Base-by-base conservation (phyloP, 2,797 vertebrate species). In the Hoplostethus atlanticus region DNA sequence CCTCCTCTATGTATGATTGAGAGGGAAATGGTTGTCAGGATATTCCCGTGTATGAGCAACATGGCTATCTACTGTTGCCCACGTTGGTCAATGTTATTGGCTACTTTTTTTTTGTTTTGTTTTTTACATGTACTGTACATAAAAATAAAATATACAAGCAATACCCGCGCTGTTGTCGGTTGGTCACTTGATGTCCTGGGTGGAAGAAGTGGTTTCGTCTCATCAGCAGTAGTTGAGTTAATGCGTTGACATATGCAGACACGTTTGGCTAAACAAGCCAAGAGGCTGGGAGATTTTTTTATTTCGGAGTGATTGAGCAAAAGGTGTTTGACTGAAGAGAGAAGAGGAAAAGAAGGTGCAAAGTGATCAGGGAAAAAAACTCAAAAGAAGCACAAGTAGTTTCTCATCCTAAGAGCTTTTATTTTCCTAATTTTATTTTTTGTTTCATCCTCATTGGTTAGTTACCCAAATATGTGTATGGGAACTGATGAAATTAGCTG, bases 91-190 rank as follows among this genome's bases (percentile, higher is more conserved):
- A 91, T 86, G 85, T 87, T 93, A 87, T 92, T 92, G 92, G 91
- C 92, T 87, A 89, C 69, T 1, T 21, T 21, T 87, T 85, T 87
- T 79, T 77, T 72, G 63, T 84, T 87, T 87, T 58, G 13, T 89
- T 92, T 93, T 94, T 89, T 93, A 93, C 92, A 92, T 95, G 93
- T 95, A 91, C 91, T 94, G 94, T 95, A 94, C 80, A 94, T 95
- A 21, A 94, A 93, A 95, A 95, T 95, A 95, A 95, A 95, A 93
- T 94, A 93, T 94, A 93, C 93, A 94, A 94, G 93, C 92, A 92
- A 93, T 94, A 93, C 61, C 63, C 71, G 51, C 71, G 73, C 66
- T 83, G 64, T 53, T 65, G 77, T 90, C 48, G 62, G 17, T 77
- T 52, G 51, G 16, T 81, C 74, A 55, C 46, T 86, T 67, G 21